Evolutionary conservation across 2,888 invertebrate genomes (phyloP), one percentile per base, ranked within the genome.

Genomic region (Dynastes hyllus): DNA sequence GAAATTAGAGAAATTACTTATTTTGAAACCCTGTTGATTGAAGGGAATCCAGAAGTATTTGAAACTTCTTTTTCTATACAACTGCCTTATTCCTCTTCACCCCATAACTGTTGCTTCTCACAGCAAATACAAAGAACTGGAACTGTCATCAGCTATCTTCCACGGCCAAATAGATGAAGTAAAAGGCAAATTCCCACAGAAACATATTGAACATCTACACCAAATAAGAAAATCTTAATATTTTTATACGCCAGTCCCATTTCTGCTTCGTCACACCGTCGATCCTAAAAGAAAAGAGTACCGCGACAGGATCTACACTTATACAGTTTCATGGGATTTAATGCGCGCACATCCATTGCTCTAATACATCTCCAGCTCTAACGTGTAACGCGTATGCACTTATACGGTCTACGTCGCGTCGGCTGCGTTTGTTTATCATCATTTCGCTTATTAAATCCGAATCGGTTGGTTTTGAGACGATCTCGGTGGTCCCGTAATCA

Each of bases 391-490:
- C 16, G 40, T 66, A 40, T 58, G 53, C 11, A 37, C 22, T 22
- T 61, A 58, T 73, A 73, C 45, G 58, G 40, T n/a, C 40, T 61
- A 5, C 11, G 37, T 58, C 71, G 71, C 11, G 37, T 58, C 71
- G 71, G 71, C 71, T 61, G 58, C 45, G 58, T 61, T 73, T 73
- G 45, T 45, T 58, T 8, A 71, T 11, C 40, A 55, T 71, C 40
- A 67, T 77, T 67, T 77, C 66, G 66, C 77, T 77, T 77, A 77
- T 77, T 77, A 77, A 67, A 77, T 55, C 65, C 76, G 66, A 77
- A 77, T 77, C 67, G 55, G 40, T 69, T 45, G 27, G 27, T 73
- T 27, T 45, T 13, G n/a, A 16, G 77, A 45, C 77, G 77, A 77
- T 58, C 67, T 32, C 58, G 77, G 77, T 77, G 77, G 77, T 77